Base-by-base conservation (phyloP, 1,140 invertebrate species). In the Drosophila bipectinata region DNA sequence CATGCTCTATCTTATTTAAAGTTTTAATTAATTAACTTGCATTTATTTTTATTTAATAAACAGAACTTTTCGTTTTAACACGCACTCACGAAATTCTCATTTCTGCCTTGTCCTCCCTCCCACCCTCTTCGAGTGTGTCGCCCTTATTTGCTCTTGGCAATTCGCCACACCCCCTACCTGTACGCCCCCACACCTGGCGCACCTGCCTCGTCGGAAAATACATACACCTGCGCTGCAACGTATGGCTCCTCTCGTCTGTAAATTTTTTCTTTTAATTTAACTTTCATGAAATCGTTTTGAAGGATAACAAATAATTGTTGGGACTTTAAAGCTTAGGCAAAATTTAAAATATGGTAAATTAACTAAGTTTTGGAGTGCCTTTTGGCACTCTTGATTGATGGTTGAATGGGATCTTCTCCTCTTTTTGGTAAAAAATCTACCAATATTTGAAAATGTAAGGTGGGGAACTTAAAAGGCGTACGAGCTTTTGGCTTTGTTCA, bases 1-100 rank as follows among this genome's bases (percentile, higher is more conserved):
- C 82, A 75, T 87, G 82, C 83, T 61, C 79, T 88, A 87, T 88
- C 82, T 87, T 64, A 72, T 68, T 77, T 61, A 54, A 79, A 79
- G 61, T 87, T 88, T 82, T 88, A 87, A 88, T 88, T 87, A 88
- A 87, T 87, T 79, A 82, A 88, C 83, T 87, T 83, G 83, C 75
- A 77, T 79, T 83, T 87, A 77, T 77, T 82, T 88, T 82, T 82
- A 88, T 87, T 83, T 83, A 83, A 82, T 83, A 83, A 87, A 77
- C 79, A 87, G 75, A 87, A 88, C 55, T 87, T 87, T 88, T 61
- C 44, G 62, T 53, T 77, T 68, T 57, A 44, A 48, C 58, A 14
- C 44, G 21, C 54, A 55, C 32, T 37, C 28, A 68, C 18, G 34
- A 18, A 24, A 24, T 51, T 32, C n/a, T 18, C 14, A 21, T 37